Conservation (phyloP, 2,797 vertebrate genomes). For the Telmatherina bonti region DNA sequence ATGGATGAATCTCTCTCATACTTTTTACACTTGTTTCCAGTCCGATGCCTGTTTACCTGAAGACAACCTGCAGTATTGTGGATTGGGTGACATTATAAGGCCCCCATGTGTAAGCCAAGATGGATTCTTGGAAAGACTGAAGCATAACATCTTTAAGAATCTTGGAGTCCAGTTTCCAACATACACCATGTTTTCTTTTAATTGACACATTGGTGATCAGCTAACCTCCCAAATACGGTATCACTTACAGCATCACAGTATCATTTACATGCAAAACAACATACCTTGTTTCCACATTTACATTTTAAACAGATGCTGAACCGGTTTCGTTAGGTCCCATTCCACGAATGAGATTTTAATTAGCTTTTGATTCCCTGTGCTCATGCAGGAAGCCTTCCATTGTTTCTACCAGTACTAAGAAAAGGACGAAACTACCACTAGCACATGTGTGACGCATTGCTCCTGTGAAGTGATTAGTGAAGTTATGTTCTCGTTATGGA, state of each 20-base stretch:
- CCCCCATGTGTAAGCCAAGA: too few species aligned
- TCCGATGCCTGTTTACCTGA: too few species aligned
- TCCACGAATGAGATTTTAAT: background rate
- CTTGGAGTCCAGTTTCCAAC: background rate
- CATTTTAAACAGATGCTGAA: background rate
- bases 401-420: background rate
- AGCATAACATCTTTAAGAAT: background rate
- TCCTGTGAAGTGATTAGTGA: conserved; percentile 1
- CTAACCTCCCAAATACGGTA: background rate
- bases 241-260: background rate
- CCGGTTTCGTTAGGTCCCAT: background rate
- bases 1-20: too few species aligned
- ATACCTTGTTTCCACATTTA: background rate
- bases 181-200: background rate
- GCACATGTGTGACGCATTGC: background rate
- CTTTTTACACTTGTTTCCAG: too few species aligned
- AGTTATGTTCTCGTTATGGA: conserved; percentile 10
- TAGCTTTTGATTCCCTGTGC: background rate
- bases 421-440: background rate
- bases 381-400: background rate
- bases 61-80: too few species aligned
- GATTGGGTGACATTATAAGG: too few species aligned
- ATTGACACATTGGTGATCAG: background rate
- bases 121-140: background rate
- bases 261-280: background rate